Conservation (phyloP, 1,140 invertebrate species). For the Sinonovacula constricta region DNA sequence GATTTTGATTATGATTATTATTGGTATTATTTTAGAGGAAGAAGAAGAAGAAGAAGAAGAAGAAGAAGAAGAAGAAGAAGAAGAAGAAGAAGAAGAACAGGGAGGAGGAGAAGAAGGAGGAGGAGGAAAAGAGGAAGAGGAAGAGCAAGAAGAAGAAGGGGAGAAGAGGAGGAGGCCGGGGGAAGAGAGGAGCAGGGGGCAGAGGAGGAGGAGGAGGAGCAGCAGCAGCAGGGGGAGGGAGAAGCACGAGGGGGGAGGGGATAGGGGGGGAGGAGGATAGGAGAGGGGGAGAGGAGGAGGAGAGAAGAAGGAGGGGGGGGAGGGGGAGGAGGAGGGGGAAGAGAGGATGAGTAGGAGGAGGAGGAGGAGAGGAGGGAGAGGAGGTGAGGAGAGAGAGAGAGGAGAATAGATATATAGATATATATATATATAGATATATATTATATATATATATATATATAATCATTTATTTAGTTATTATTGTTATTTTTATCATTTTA, state of each 20-base stretch:
- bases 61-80: background rate
- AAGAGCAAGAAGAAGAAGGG: background rate
- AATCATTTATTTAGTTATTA: too few species aligned
- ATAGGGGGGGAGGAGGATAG: background rate
- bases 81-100: background rate
- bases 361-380: background rate
- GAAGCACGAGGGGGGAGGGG: background rate
- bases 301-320: background rate
- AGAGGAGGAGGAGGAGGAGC: constrained; percentile 13
- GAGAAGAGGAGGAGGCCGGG: background rate
- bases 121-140: background rate
- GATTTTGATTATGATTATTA: too few species aligned
- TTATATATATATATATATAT: too few species aligned
- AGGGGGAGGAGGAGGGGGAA: background rate
- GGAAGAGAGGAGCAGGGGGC: constrained; percentile 3
- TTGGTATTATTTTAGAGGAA: too few species aligned
- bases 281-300: too few species aligned
- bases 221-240: background rate
- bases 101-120: background rate
- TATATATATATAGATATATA: too few species aligned
- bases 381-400: background rate
- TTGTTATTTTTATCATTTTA: too few species aligned
- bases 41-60: background rate
- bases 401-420: background rate
- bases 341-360: background rate